Conservation (phyloP, 1,140 invertebrate genomes). For the Oedothorax gibbosus region DNA sequence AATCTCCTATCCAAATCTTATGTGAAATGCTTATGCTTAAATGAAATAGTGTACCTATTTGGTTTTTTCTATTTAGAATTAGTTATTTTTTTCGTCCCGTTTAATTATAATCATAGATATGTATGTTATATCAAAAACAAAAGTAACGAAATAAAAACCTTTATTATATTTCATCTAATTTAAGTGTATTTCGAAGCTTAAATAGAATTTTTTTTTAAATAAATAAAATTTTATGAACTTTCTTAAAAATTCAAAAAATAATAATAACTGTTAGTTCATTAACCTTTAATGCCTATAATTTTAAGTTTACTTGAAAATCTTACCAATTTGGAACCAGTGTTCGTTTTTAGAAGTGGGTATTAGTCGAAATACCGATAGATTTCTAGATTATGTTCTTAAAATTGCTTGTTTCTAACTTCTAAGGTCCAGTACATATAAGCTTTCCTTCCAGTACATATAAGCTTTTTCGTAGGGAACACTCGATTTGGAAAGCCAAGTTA, state of each 20-base stretch:
- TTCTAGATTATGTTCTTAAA: not conserved
- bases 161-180: too few relatives aligned
- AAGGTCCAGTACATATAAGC: too few relatives aligned
- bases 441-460: not conserved
- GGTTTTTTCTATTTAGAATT: too few relatives aligned
- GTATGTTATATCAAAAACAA: too few relatives aligned
- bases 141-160: too few relatives aligned
- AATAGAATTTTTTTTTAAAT: not conserved
- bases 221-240: not conserved
- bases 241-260: not conserved
- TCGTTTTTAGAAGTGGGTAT: not conserved
- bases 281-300: not conserved
- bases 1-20: too few relatives aligned
- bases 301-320: not conserved
- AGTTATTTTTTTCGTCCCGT: too few relatives aligned
- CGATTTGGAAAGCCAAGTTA: not conserved
- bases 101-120: too few relatives aligned
- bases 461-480: not conserved
- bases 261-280: not conserved
- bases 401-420: not conserved
- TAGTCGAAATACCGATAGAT: not conserved
- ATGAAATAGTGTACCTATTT: too few relatives aligned
- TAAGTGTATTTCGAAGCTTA: too few relatives aligned
- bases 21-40: too few relatives aligned
- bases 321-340: slow-evolving; percentile 1